Base-by-base conservation (phyloP, 2,113 vertebrate species). In the cat (Felis catus) region DNA sequence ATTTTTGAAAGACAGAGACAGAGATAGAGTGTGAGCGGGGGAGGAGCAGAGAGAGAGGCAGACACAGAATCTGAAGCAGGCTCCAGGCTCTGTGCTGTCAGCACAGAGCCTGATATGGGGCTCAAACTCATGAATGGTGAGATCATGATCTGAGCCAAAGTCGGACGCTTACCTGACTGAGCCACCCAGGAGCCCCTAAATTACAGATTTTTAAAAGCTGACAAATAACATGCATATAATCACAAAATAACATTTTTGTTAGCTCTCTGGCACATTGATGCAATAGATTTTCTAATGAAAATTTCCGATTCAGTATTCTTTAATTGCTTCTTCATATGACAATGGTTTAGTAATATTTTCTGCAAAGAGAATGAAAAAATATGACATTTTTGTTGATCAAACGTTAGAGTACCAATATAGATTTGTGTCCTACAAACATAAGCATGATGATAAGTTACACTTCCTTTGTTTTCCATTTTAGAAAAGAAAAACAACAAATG, bases 171-270 rank as follows among this genome's bases (percentile, higher is more conserved):
- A 61, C 21, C 58, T 21, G 8, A 61, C 58, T 61, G 58, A 25
- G 58, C 58, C 58, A 61, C 58, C 58, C 58, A 61, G 21, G 21
- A 9, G 8, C 58, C 7, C 21, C 21, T 33, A 89, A 87, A 95
- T 58, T 73, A 74, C 11, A 82, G 16, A 73, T 63, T 86, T 92
- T 96, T 51, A 29, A 90, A 97, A 74, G 25, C 48, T 79, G 68
- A 53, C 3, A 91, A 89, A 36, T 48, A 82, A 39, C 11, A 41
- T 16, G 85, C 36, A 74, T 36, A 66, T 25, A 63, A 63, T 73
- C 31, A 95, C 12, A 87, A 85, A 96, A 61, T 36, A 76, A 76
- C 85, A 92, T 31, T 66, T 92, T 53, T 41, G n/a, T 82, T 87
- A 80, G 21, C 27, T 96, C 53, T 8, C 18, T 95, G 39, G 53